Conservation (phyloP, 1,140 invertebrate genomes). For the Lethrus apterus region DNA sequence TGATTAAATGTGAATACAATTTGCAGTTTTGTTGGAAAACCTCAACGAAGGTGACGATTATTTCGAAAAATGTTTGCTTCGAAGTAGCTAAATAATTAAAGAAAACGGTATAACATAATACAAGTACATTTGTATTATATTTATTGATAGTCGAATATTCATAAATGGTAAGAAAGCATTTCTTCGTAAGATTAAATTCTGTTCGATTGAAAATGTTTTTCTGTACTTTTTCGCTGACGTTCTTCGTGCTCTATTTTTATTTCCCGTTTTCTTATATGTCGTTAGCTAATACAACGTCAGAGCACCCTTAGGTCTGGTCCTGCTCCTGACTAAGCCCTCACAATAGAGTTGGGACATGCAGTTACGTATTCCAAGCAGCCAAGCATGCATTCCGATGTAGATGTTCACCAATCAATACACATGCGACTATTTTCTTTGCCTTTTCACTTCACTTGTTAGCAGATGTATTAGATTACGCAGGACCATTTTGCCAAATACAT, state of each 20-base stretch:
- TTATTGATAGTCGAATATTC: too few relatives aligned
- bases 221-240: conserved; percentile 8
- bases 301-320: conserved; percentile 13
- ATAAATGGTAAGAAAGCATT: too few relatives aligned
- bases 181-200: conserved; percentile 15
- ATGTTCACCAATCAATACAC: conserved; percentile 18
- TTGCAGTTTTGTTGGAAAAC: too few relatives aligned
- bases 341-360: conserved; percentile 16
- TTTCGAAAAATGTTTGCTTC: too few relatives aligned
- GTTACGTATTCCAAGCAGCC: conserved; percentile 15
- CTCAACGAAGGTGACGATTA: too few relatives aligned
- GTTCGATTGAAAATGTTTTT: conserved; percentile 13
- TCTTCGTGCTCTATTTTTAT: conserved; percentile 14
- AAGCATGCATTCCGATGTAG: conserved; percentile 16
- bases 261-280: conserved; percentile 14
- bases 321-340: conserved; percentile 6
- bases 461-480: conserved; percentile 18
- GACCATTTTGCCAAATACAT: too few relatives aligned
- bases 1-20: too few relatives aligned
- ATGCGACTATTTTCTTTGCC: conserved; percentile 16
- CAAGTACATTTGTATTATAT: too few relatives aligned
- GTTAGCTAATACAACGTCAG: conserved; percentile 12
- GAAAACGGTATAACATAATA: too few relatives aligned
- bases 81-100: too few relatives aligned
- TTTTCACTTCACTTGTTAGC: conserved; percentile 9